phyloP scores from a whole-genome alignment of 1,140 invertebrate genomes.

The Heterodera carotae region DNA sequence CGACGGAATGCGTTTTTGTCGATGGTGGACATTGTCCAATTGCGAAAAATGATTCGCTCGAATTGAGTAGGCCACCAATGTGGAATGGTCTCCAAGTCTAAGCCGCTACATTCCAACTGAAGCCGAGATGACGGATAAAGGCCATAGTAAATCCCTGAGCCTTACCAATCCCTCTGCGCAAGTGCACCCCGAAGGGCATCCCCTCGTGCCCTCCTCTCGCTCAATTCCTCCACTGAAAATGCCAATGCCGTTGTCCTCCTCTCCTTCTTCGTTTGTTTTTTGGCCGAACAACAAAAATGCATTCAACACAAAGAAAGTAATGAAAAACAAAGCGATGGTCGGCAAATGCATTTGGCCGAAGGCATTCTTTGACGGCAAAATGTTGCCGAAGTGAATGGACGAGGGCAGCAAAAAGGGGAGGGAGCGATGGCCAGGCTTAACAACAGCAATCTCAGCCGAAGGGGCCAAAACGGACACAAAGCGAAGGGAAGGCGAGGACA shows the following conservation, averaged over 20 bases:
- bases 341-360: neutral
- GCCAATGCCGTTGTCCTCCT: neutral
- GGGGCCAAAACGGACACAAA: neutral
- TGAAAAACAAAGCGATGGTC: neutral
- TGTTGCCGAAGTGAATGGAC: neutral
- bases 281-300: neutral
- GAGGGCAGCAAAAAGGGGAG: neutral
- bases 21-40: slow-evolving; percentile 42
- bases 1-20: slow-evolving; percentile 51
- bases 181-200: slow-evolving; percentile 18
- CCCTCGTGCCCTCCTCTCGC: neutral
- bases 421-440: neutral
- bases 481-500: neutral
- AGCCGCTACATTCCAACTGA: slow-evolving; percentile 39
- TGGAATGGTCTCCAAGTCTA: slow-evolving; percentile 38
- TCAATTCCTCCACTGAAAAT: neutral
- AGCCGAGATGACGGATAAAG: neutral
- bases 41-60: slow-evolving; percentile 33
- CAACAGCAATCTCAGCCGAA: neutral
- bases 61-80: slow-evolving; percentile 41
- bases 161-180: neutral
- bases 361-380: neutral
- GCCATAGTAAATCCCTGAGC: neutral
- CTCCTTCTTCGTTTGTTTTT: too few relatives aligned
- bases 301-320: neutral